These are phyloP conservation scores for Danaus plexippus DNA, from an alignment of 1,140 invertebrate genomes.

Conservation along the genomic window DNA sequence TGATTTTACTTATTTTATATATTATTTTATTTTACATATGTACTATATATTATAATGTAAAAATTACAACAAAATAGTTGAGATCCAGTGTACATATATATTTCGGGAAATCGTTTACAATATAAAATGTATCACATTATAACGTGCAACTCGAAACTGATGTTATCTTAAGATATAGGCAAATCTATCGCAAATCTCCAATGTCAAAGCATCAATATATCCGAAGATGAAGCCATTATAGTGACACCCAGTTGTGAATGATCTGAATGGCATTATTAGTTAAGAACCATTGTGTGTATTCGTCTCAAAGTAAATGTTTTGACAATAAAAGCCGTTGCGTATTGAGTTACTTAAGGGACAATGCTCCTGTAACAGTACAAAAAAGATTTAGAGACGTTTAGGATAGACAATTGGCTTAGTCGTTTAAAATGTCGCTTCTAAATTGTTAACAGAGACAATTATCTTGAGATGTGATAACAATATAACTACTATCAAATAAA, in stretches of 20 bases:
- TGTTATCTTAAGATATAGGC: constrained; percentile 29
- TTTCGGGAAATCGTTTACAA: too few relatives aligned
- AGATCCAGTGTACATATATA: too few relatives aligned
- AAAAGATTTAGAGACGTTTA: too few relatives aligned
- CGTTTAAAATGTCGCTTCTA: too few relatives aligned
- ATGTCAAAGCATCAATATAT: constrained; percentile 35
- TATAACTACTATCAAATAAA: too few relatives aligned
- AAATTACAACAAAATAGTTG: too few relatives aligned
- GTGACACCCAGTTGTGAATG: constrained; percentile 52
- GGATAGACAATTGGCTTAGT: too few relatives aligned
- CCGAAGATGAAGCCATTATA: constrained; percentile 34
- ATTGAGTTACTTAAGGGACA: constrained; percentile 60
- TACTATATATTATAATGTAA: neutral
- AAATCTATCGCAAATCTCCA: constrained; percentile 25
- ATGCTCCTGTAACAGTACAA: constrained; percentile 17
- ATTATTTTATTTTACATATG: neutral
- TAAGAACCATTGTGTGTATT: constrained; percentile 43
- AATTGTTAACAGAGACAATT: too few relatives aligned
- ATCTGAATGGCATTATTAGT: constrained; percentile 53
- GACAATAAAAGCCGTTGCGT: constrained; percentile 58
- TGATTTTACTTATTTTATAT: constrained; percentile 2
- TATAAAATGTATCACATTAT: constrained; percentile 6
- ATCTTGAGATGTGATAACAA: too few relatives aligned
- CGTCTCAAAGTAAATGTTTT: constrained; percentile 65
- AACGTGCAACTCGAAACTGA: constrained; percentile 27